Evolutionary conservation across 2,113 vertebrate genomes (phyloP).

Genomic region (Progne subis): DNA sequence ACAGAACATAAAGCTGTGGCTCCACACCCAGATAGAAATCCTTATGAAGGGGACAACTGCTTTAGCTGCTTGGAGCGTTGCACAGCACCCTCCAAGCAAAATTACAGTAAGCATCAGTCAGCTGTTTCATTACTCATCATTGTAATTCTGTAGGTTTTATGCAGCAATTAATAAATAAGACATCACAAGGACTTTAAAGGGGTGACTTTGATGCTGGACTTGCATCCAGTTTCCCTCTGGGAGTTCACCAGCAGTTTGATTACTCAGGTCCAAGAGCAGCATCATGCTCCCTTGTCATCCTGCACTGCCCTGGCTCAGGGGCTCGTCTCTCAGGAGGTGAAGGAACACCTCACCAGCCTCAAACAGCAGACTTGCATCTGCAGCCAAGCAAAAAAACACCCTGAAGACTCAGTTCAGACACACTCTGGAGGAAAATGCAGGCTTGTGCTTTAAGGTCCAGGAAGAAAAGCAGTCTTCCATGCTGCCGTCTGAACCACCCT

Average conservation of each 20-base stretch:
- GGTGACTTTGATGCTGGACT: not conserved
- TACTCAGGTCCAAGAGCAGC: not conserved
- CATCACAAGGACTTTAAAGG: not conserved
- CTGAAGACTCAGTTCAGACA: not conserved
- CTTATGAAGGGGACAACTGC: not conserved
- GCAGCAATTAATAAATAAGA: not conserved
- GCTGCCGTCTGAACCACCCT: not conserved
- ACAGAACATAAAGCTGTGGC: not conserved
- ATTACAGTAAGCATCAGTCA: not conserved
- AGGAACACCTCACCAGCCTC: not conserved
- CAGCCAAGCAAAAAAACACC: not conserved
- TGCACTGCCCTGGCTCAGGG: fast-evolving
- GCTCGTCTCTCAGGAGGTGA: fast-evolving
- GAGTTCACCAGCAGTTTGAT: not conserved
- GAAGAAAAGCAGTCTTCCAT: not conserved
- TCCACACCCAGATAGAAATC: not conserved
- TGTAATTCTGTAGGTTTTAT: not conserved
- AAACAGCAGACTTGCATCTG: not conserved
- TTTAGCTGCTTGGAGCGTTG: not conserved
- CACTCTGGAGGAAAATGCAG: not conserved
- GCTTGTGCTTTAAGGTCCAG: not conserved
- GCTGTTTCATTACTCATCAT: not conserved
- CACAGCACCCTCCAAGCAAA: not conserved
- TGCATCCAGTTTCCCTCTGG: not conserved
- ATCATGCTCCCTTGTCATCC: fast-evolving